Evolutionary conservation across 2,113 vertebrate species (phyloP), one percentile per base, ranked within the genome.

Genomic region (Prietella phreatophila): DNA sequence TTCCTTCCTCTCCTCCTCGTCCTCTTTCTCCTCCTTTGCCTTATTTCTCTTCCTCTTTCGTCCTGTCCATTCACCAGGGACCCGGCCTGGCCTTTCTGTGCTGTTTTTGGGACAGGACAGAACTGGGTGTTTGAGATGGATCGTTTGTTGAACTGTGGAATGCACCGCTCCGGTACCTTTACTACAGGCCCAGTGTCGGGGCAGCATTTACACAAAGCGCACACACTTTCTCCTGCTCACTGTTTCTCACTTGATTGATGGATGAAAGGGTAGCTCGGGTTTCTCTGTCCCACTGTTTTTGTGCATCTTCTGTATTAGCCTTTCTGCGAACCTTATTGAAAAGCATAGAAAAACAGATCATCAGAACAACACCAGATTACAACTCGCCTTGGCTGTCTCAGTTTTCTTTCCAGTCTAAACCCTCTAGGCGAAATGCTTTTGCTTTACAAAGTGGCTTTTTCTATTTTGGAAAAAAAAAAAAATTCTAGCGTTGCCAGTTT

Each of bases 61-160:
- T 83, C 36, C 58, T 86, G 58, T 75, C 58, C 58, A 87, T 79
- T 86, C 88, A 80, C 4, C 1, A 61, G 82, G 87, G 78, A 15
- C 84, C 79, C 13, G 65, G 83, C 83, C 83, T 83, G 87, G 89
- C 56, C 36, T 61, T 80, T 17, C 65, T 60, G n/a, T 83, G 86
- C 75, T 87, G 85, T 83, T 85, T 86, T 90, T 85, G 87, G 89
- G 86, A 82, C 84, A 55, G 86, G 84, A 85, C 88, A 88, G 85
- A 91, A 79, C 76, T 90, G 79, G 86, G 82, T 63, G 85, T 84
- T 87, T 86, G 69, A 88, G 84, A 89, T n/a, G 58, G 88, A 86
- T 88, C 78, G 8, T 89, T 90, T 89, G 86, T 89, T 58, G 84
- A 84, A 42, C 86, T 85, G 55, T 58, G 85, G 88, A 88, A 91